Base-by-base conservation (phyloP, 1,140 invertebrate genomes). In the Hermetia illucens region DNA sequence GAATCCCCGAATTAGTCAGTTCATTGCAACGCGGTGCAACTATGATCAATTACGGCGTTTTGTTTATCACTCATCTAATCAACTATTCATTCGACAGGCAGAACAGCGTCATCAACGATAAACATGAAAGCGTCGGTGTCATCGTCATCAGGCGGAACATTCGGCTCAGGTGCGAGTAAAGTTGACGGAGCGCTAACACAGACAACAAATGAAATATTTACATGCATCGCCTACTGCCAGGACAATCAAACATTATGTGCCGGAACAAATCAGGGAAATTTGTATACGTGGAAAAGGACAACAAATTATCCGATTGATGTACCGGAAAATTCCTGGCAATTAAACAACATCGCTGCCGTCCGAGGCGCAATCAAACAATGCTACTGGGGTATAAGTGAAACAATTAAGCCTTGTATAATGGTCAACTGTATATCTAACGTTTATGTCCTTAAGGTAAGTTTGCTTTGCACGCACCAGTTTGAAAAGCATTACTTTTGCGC, bases 191-290 rank as follows among this genome's bases (percentile, higher is more conserved):
- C n/a, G n/a, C 48, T 62, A 22, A 49, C 53, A 32, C 56, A 50
- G 30, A 49, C 47, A 22, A 43, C 60, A 22, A 69, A 68, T 41
- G 83, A 89, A 55, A 66, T 73, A 33, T 81, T 89, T 45, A 79
- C 74, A 12, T 78, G 77, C 47, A 64, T 89, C 13, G 70, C 74
- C 27, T 89, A 77, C 51, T 78, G 73, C 44, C 63, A 62, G 36
- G 61, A 69, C 34, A 74, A 69, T 56, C 71, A 75, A 43, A 75
- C 71, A 5, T 56, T 98, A 10, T 89, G 84, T 49, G 90, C 79
- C 39, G 91, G 89, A 12, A 94, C 91, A n/a, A 88, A 84, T 51
- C 71, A 82, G 47, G 92, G 92, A 6, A 79, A 81, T 49, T 68
- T 98, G 10, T 87, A 88, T 33, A 76, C 95, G 40, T 98, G 93